Percentiles rank a stretch among this genome's conserved stretches.
phyloP scores from a whole-genome alignment of 2,113 vertebrate genomes.

The Macrotus californicus region DNA sequence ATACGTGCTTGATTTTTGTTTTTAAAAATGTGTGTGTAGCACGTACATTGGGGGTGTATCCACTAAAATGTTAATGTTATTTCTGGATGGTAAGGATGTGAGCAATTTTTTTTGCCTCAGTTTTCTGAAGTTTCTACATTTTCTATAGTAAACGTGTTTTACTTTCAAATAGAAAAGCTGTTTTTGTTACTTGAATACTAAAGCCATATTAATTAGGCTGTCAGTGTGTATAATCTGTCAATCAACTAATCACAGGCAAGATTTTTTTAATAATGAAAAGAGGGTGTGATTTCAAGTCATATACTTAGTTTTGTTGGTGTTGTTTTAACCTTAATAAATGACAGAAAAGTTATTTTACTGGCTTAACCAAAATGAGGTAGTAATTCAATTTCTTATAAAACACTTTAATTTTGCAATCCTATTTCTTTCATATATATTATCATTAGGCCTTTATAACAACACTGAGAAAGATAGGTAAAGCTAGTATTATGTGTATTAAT shows the following conservation, averaged over 20 bases:
- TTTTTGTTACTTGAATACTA: slow-evolving; percentile 19
- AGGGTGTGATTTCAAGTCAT: background rate
- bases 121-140: slow-evolving; percentile 4
- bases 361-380: background rate
- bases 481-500: background rate
- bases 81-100: background rate
- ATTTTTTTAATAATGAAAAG: background rate
- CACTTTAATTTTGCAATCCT: slow-evolving; percentile 13
- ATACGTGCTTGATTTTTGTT: background rate
- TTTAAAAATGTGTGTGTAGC: background rate
- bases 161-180: background rate
- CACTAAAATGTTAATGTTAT: background rate
- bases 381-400: background rate
- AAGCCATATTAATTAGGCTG: background rate
- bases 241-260: background rate
- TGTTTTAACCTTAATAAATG: background rate
- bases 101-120: slow-evolving; percentile 17
- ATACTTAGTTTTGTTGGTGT: background rate
- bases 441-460: background rate
- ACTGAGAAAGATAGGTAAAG: background rate
- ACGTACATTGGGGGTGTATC: background rate
- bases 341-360: background rate
- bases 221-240: background rate
- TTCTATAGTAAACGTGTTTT: background rate
- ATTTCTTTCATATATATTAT: background rate